Percentiles rank a stretch among this genome's conserved stretches.
phyloP scores from a whole-genome alignment of 2,113 vertebrate genomes.

The Hemicordylus capensis region DNA sequence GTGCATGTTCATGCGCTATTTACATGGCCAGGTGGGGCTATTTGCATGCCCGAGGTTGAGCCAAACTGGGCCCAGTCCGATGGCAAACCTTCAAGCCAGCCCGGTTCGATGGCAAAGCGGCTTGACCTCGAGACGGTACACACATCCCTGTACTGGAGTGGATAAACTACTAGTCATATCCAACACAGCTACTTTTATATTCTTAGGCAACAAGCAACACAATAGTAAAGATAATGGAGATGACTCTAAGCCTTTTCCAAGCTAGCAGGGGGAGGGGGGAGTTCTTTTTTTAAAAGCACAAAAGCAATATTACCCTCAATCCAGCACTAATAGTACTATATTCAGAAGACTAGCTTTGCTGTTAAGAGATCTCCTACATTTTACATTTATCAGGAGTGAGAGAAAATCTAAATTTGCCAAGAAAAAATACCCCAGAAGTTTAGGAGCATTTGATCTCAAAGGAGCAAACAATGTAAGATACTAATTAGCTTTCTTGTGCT shows the following conservation, averaged over 20 bases:
- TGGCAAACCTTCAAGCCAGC: too few relatives aligned
- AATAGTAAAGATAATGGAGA: background rate
- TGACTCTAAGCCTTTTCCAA: background rate
- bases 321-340: background rate
- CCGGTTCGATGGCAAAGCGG: too few relatives aligned
- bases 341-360: background rate
- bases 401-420: background rate
- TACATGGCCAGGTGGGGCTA: too few relatives aligned
- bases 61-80: too few relatives aligned
- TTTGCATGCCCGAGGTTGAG: too few relatives aligned
- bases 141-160: too few relatives aligned
- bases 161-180: background rate
- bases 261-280: background rate
- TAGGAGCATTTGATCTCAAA: background rate
- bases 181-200: background rate
- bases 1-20: too few relatives aligned
- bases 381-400: background rate
- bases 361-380: background rate
- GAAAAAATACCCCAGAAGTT: background rate
- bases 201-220: background rate
- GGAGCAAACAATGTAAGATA: background rate
- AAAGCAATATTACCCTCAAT: background rate
- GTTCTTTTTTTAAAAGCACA: background rate
- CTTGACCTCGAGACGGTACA: too few relatives aligned
- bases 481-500: background rate